Conservation (phyloP, 1,140 invertebrate species). For the Ditylenchus dipsaci region DNA sequence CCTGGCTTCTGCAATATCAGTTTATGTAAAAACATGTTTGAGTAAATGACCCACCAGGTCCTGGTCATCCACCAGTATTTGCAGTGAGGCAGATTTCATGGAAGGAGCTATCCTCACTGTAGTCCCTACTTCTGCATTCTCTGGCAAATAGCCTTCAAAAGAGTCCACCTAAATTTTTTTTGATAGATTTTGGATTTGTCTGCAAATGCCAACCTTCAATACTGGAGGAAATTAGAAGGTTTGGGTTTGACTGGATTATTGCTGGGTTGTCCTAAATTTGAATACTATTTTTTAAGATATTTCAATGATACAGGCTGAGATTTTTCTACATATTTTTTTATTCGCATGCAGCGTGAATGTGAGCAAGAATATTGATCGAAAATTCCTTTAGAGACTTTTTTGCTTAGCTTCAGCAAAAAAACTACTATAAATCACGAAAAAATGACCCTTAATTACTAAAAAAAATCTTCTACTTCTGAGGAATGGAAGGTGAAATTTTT, state of each 20-base stretch:
- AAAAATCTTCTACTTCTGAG: too few relatives aligned
- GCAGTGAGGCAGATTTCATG: conserved; percentile 40
- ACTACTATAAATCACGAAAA: too few relatives aligned
- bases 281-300: too few relatives aligned
- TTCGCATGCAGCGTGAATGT: too few relatives aligned
- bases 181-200: neutral
- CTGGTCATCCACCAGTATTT: conserved; percentile 55
- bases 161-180: conserved; percentile 49
- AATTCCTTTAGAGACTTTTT: too few relatives aligned
- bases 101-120: conserved; percentile 47
- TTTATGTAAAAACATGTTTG: neutral
- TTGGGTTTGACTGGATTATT: neutral
- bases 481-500: too few relatives aligned
- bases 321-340: too few relatives aligned
- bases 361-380: too few relatives aligned
- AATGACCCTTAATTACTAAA: too few relatives aligned
- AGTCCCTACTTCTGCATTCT: conserved; percentile 50
- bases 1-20: conserved; percentile 48
- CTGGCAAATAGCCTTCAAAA: conserved; percentile 49
- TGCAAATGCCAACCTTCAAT: conserved; percentile 12
- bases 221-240: conserved; percentile 18
- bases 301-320: too few relatives aligned
- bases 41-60: conserved; percentile 44
- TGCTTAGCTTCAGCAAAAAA: too few relatives aligned
- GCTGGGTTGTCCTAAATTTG: too few relatives aligned